Base-by-base conservation (phyloP, 2,888 invertebrate genomes). In the Cephus sareptanus region DNA sequence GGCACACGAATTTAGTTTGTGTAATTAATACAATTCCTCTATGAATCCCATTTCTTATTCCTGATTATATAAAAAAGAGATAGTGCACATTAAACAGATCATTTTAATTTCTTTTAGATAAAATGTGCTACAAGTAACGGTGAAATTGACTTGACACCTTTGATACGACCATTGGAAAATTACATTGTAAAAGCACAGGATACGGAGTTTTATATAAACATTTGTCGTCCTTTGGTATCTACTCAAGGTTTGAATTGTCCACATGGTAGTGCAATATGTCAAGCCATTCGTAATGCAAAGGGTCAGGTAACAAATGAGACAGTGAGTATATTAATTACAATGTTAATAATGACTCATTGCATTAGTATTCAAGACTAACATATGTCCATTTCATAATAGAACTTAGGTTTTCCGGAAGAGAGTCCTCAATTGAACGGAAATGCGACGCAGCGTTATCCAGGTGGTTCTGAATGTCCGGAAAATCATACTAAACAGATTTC, bases 171-270 rank as follows among this genome's bases (percentile, higher is more conserved):
- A 34, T 79, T 75, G 11, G 76, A 79, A 23, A 90, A 90, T 83
- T 90, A 90, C 78, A 73, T 88, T 1, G 83, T 87, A 11, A 86
- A 85, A 79, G 78, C 78, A 31, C 84, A 85, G 34, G 79, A 83
- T 34, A 84, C 83, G 6, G 87, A 89, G 69, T 90, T 86, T 81
- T 83, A 88, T 34, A 90, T 90, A 84, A 90, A 90, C 79, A 79
- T 90, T 70, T 90, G 90, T 77, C 84, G 85, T 74, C 85, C 90
- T n/a, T 80, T 90, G 40, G 83, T 88, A 69, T 81, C 86, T 31
- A 82, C 80, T 31, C 81, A 77, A 68, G 82, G 84, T 78, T 81
- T 89, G 31, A 85, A 83, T 40, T 90, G 90, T 77, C 78, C 79
- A 31, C 85, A 86, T 78, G 90, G 88, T 6, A 89, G 86, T 77